These are phyloP conservation scores for Thalpophila matura DNA, from an alignment of 2,888 invertebrate species.

Conservation along the genomic window DNA sequence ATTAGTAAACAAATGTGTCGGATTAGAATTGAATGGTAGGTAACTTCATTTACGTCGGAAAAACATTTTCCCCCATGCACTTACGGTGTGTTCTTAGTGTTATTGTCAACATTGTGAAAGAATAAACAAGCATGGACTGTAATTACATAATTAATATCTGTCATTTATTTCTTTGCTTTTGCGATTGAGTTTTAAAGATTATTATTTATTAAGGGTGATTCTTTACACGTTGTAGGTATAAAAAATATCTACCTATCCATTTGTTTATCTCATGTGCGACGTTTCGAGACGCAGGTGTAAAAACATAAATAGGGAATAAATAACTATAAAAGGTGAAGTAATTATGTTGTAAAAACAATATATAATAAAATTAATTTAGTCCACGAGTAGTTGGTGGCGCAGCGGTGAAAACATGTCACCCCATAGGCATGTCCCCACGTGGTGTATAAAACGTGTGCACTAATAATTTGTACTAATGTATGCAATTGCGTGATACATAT, in stretches of 20 bases:
- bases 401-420: conserved; percentile 73
- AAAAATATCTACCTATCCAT: no score
- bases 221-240: conserved; percentile 26
- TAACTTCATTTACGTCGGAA: conserved; percentile 28
- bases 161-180: conserved; percentile 15
- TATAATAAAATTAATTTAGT: conserved; percentile 75
- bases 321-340: conserved; percentile 71
- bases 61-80: conserved; percentile 31
- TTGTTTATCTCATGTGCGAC: conserved; percentile 66
- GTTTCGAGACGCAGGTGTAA: conserved; percentile 47
- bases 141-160: conserved; percentile 48
- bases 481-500: conserved; percentile 73
- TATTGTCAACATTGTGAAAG: conserved; percentile 51
- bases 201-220: conserved; percentile 19
- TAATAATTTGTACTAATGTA: conserved; percentile 62
- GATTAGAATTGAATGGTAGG: conserved; percentile 43
- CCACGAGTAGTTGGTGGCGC: conserved; percentile 82
- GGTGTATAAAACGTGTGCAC: conserved; percentile 68
- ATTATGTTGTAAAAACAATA: conserved; percentile 70
- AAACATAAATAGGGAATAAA: conserved; percentile 60
- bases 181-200: conserved; percentile 20
- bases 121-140: conserved; percentile 29
- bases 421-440: conserved; percentile 67
- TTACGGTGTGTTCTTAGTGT: conserved; percentile 21
- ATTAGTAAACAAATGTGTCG: conserved; percentile 23